Conservation (phyloP, 2,797 vertebrate species). For the Tolypeutes matacus region DNA sequence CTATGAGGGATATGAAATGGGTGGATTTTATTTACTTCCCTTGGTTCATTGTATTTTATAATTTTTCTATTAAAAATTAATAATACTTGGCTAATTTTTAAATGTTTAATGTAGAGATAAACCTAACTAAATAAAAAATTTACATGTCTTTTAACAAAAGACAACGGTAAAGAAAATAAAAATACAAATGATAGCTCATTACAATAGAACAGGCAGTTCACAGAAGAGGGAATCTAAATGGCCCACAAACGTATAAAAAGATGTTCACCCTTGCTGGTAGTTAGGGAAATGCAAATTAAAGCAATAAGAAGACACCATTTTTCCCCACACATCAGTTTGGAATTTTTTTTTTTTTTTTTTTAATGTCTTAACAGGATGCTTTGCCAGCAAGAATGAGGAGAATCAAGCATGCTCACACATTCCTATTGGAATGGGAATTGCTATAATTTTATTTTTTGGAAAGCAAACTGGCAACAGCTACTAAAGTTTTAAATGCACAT, state of each 20-base stretch:
- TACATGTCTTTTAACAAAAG: not conserved
- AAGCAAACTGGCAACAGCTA: not conserved
- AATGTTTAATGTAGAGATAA: constrained; percentile 40
- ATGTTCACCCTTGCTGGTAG: not conserved
- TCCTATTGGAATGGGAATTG: not conserved
- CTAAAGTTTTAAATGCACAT: constrained; percentile 16
- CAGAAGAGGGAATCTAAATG: not conserved
- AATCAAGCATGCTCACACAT: not conserved
- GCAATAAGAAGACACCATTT: not conserved
- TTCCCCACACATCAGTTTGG: not conserved
- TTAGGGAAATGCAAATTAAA: not conserved
- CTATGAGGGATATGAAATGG: not conserved
- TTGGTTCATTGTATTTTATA: constrained; percentile 20
- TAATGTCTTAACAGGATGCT: not conserved
- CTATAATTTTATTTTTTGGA: not conserved
- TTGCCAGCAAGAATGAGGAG: not conserved
- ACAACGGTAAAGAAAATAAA: constrained; percentile 20
- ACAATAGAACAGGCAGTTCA: not conserved
- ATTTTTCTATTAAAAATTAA: constrained; percentile 7
- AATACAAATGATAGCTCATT: not conserved
- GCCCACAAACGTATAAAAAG: not conserved
- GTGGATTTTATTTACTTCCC: not conserved
- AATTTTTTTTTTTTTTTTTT: not conserved
- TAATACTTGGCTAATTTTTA: constrained; percentile 14
- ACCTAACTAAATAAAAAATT: not conserved